Evolutionary conservation across 2,113 vertebrate genomes (phyloP).

Genomic region (Prietella phreatophila): DNA sequence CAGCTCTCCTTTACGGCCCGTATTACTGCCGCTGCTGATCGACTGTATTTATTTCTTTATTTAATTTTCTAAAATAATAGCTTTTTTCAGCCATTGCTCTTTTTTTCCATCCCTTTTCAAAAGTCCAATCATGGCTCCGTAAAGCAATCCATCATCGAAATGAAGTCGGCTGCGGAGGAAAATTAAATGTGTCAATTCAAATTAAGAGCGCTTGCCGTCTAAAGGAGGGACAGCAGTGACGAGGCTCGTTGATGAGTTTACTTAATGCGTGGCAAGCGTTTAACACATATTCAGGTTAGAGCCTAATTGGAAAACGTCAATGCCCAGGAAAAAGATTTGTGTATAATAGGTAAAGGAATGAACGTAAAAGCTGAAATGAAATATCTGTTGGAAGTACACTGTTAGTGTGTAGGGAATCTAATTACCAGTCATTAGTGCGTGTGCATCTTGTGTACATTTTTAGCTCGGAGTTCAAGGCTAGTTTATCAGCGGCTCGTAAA

Average conservation of each 20-base stretch:
- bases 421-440: slow-evolving; percentile 13
- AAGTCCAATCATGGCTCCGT: slow-evolving; percentile 76
- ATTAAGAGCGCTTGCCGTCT: slow-evolving; percentile 63
- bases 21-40: slow-evolving; percentile 68
- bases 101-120: slow-evolving; percentile 66
- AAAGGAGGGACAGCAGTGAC: slow-evolving; percentile 21
- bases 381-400: background rate
- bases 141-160: slow-evolving; percentile 75
- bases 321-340: slow-evolving; percentile 1
- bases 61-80: slow-evolving; percentile 64
- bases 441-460: background rate
- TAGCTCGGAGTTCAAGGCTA: background rate
- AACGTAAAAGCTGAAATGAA: background rate
- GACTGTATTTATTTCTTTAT: slow-evolving; percentile 53
- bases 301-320: slow-evolving; percentile 30
- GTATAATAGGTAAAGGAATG: background rate
- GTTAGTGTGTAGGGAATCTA: background rate
- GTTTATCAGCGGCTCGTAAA: slow-evolving; percentile 43
- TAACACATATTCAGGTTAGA: slow-evolving; percentile 26
- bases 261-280: slow-evolving; percentile 44
- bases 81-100: slow-evolving; percentile 60
- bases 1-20: slow-evolving; percentile 43
- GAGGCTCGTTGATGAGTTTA: slow-evolving; percentile 41
- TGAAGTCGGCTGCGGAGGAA: slow-evolving; percentile 69
- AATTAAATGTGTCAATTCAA: slow-evolving; percentile 79